Percentiles rank a stretch among this genome's conserved stretches.
phyloP scores from a whole-genome alignment of 2,113 vertebrate genomes.

The Ptilorrhoa leucosticta region DNA sequence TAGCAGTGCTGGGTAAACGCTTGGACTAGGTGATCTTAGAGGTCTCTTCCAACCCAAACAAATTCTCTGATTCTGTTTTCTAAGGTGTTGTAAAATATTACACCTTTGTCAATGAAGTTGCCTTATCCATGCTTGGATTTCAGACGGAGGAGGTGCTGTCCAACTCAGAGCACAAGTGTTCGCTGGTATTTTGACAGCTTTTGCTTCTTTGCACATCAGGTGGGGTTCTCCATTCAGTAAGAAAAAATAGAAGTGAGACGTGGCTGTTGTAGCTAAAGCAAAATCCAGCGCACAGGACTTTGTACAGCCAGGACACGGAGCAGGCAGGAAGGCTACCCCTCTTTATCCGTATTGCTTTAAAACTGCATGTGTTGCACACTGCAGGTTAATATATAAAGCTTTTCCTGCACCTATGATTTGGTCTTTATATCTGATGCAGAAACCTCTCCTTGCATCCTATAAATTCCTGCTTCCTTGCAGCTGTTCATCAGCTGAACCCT shows the following conservation, averaged over 20 bases:
- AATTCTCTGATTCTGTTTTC: neutral
- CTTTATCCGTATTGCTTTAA: neutral
- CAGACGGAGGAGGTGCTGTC: neutral
- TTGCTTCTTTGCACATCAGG: neutral
- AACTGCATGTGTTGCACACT: accelerated
- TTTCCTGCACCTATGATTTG: neutral
- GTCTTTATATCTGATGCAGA: neutral
- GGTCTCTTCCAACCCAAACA: neutral
- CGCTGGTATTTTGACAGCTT: neutral
- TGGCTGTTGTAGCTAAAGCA: neutral
- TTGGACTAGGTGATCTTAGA: neutral
- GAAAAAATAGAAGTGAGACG: neutral
- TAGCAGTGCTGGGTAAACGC: neutral
- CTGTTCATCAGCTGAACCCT: neutral
- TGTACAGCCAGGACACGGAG: neutral
- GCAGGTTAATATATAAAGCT: accelerated
- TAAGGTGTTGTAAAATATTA: neutral
- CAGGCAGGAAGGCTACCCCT: neutral
- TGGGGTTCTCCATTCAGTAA: neutral
- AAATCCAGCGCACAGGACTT: neutral
- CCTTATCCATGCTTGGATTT: neutral
- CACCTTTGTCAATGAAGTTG: neutral
- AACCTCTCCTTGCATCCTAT: neutral
- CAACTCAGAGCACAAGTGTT: neutral
- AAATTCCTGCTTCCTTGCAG: neutral